Percentiles rank a stretch among this genome's conserved stretches.
Evolutionary conservation across 2,888 invertebrate species (phyloP).

Genomic region (Pollenia labialis): DNA sequence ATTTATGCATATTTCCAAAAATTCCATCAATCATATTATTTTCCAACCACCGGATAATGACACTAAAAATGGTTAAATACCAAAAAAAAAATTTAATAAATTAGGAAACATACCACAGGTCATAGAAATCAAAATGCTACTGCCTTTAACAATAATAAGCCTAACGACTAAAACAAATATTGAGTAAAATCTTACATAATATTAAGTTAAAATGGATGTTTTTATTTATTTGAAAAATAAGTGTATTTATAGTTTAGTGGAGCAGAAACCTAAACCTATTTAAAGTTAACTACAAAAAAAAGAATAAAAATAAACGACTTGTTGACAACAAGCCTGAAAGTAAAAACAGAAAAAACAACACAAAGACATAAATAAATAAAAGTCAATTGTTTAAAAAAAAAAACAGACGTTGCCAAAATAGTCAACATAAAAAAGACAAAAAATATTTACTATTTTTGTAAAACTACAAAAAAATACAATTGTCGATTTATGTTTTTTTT

Average conservation of each 20-base stretch:
- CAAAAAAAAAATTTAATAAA: conserved; percentile 33
- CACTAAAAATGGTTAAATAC: conserved; percentile 35
- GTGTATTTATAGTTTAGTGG: conserved; percentile 74
- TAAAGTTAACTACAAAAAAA: conserved; percentile 37
- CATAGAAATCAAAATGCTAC: conserved; percentile 12
- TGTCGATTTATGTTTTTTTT: background rate
- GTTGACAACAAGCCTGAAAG: conserved; percentile 28
- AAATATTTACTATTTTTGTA: conserved; percentile 1
- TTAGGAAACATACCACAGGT: conserved; percentile 48
- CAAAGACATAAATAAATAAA: conserved; percentile 28
- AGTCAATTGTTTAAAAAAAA: conserved; percentile 25
- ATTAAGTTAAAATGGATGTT: conserved; percentile 7
- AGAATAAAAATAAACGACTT: conserved; percentile 25
- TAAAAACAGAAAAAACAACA: background rate
- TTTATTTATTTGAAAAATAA: conserved; percentile 29
- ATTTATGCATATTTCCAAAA: too few species aligned
- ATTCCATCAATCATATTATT: background rate
- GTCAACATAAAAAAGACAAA: conserved; percentile 35
- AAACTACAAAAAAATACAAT: conserved; percentile 5
- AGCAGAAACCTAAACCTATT: conserved; percentile 73
- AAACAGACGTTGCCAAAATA: conserved; percentile 51
- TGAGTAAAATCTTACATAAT: conserved; percentile 40
- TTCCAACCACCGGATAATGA: conserved; percentile 43
- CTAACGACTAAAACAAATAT: background rate
- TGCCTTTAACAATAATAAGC: conserved; percentile 19